Evolutionary conservation across 1,140 invertebrate genomes (phyloP), one percentile per base, ranked within the genome.

Genomic region (Neodiprion lecontei): DNA sequence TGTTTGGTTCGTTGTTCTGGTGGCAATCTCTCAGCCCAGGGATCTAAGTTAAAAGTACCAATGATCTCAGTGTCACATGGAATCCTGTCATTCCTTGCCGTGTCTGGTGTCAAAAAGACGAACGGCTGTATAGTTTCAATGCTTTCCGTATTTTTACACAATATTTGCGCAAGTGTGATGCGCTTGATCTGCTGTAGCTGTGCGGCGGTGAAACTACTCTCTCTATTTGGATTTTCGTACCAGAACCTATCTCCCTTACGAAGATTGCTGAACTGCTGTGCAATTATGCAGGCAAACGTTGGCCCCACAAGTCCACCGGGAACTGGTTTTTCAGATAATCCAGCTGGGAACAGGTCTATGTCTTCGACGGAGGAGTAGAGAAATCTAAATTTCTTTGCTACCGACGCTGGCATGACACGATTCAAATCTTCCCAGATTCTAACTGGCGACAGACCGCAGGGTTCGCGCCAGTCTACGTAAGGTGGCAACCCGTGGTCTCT

Each of bases 241-340:
- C 97, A 98, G 86, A 98, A 98, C 76, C 97, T 87, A 89, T 98
- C 97, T 48, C 97, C 97, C 84, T 94, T 94, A 7, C 96, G 91
- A 0, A 97, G 85, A 81, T 96, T 95, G 28, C 92, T 91, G 83
- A 99, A 98, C 83, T 99, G 97, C 79, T 97, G 95, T 0, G 95
- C 97, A 17, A 99, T 95, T 73, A 99, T 96, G 82, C 98, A 99
- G 68, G 96, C 96, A 83, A 99, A 97, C 0, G 97, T 98, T 0
- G 98, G 97, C 0, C 98, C 98, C 0, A 98, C 95, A 0, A 98
- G 83, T 3, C 95, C 97, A 11, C 95, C 96, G 1, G 91, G 86
- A 0, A 97, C 92, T 0, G 94, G 92, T 12, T 92, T 91, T 82
- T 98, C 97, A 0, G 95, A 91, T 73, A 98, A 90, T 1, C 95